These are phyloP conservation scores for Alectura lathami DNA, from an alignment of 2,113 vertebrate species.

Conservation along the genomic window DNA sequence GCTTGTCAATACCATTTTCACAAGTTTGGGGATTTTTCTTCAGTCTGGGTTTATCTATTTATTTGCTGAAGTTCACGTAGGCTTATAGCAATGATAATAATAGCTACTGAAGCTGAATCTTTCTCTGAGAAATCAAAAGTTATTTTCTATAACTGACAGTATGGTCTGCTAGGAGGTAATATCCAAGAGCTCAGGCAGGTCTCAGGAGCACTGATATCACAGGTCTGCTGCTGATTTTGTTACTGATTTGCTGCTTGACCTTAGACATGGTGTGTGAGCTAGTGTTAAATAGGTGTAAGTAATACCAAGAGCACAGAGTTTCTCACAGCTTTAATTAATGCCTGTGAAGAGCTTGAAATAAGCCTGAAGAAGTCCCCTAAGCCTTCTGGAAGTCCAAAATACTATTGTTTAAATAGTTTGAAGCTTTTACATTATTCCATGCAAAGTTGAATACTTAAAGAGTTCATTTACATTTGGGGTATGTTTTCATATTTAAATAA, in stretches of 20 bases:
- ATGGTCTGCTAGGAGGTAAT: background rate
- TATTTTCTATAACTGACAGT: background rate
- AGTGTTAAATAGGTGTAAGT: background rate
- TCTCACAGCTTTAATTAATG: background rate
- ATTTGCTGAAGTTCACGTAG: background rate
- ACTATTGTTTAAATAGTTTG: background rate
- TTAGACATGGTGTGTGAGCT: background rate
- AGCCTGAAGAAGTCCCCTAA: background rate
- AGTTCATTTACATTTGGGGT: background rate
- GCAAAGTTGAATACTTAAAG: background rate
- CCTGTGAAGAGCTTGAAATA: background rate
- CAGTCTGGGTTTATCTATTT: background rate
- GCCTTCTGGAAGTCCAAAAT: background rate
- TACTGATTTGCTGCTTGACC: background rate
- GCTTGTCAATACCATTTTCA: background rate
- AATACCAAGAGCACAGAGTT: background rate
- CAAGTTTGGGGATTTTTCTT: background rate
- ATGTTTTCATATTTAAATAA: background rate
- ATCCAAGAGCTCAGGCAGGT: background rate
- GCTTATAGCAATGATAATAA: background rate
- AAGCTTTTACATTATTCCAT: background rate
- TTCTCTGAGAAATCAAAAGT: background rate
- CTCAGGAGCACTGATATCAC: background rate
- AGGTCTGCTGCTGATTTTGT: background rate
- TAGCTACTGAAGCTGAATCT: fast-evolving